Evolutionary conservation across 2,888 invertebrate species (phyloP), one percentile per base, ranked within the genome.

Genomic region (Stenchaetothrips biformis): DNA sequence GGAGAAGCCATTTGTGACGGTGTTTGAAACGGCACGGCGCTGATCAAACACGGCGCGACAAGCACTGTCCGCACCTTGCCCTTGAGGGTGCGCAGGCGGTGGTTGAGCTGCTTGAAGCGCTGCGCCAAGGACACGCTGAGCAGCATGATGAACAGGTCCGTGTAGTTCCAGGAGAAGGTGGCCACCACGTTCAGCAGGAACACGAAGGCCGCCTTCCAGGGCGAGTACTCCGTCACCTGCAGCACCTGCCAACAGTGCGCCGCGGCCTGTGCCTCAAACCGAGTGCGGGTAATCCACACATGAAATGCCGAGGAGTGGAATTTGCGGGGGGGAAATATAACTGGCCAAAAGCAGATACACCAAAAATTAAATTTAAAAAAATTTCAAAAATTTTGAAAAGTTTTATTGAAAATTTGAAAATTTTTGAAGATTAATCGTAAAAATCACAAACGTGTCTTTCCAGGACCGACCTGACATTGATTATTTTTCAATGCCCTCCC

Each of bases 21-120:
- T n/a, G n/a, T n/a, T n/a, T n/a, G n/a, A n/a, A n/a, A n/a, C n/a
- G n/a, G n/a, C n/a, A n/a, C n/a, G n/a, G n/a, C n/a, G n/a, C n/a
- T n/a, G n/a, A n/a, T n/a, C n/a, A n/a, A n/a, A n/a, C n/a, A n/a
- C n/a, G n/a, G n/a, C n/a, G n/a, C n/a, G n/a, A n/a, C n/a, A n/a
- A n/a, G 16, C 47, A 27, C 77, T 37, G n/a, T 9, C 13, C 48
- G 79, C 84, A 90, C 90, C 88, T 89, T 88, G 82, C 89, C 89
- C 81, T 89, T 88, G 47, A 88, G 86, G 7, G 87, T 86, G 25
- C 86, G 85, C 37, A 91, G 85, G 80, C 89, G 86, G 25, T 87
- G 86, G 83, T 93, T 85, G 77, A 84, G 79, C 82, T 84, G 84
- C 48, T 83, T 82, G 79, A 84, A 85, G 80, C 84, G 81, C n/a